phyloP scores from a whole-genome alignment of 2,888 invertebrate species.

The Heliconius erato region DNA sequence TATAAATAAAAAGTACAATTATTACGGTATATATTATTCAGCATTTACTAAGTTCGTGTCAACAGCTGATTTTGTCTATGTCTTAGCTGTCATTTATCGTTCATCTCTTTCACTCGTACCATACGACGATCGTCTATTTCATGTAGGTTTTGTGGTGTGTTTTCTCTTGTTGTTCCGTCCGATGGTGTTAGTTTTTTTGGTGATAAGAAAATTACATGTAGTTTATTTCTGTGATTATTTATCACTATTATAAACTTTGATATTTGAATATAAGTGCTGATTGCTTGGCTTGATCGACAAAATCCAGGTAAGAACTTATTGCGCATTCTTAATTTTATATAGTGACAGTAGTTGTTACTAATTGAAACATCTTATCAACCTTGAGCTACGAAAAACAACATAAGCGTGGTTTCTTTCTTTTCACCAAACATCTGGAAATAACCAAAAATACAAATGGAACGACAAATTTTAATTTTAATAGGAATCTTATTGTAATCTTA shows the following conservation, averaged over 20 bases:
- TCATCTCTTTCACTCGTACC: conserved; percentile 56
- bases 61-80: conserved; percentile 72
- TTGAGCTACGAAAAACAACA: conserved; percentile 62
- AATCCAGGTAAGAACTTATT: conserved; percentile 73
- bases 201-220: conserved; percentile 70
- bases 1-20: neutral
- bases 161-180: conserved; percentile 76
- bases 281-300: conserved; percentile 53
- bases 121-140: conserved; percentile 58
- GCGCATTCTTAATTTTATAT: conserved; percentile 68
- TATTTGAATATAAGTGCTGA: conserved; percentile 66
- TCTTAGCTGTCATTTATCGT: conserved; percentile 32
- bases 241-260: conserved; percentile 59
- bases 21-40: conserved; percentile 6
- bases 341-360: conserved; percentile 73
- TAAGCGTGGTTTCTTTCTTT: conserved; percentile 33
- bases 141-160: conserved; percentile 63
- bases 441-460: neutral
- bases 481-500: conserved; percentile 1
- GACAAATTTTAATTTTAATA: neutral
- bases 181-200: conserved; percentile 69
- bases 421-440: neutral
- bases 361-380: conserved; percentile 75
- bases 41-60: conserved; percentile 27
- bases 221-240: conserved; percentile 66